Base-by-base conservation (phyloP, 2,113 vertebrate species). In the Engraulis encrasicolus region DNA sequence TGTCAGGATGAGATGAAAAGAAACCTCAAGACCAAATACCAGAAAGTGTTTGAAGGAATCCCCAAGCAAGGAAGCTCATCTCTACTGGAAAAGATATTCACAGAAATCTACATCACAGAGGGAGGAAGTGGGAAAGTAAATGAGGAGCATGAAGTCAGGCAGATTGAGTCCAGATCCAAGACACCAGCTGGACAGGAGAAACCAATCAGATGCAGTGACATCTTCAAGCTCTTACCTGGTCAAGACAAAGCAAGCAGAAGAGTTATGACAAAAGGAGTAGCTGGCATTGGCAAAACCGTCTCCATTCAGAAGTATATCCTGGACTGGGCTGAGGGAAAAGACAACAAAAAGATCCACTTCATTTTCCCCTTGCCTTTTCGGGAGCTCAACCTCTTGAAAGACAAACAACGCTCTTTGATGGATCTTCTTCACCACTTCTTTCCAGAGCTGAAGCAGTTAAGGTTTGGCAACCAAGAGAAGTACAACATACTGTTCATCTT, bases 61-160 rank as follows among this genome's bases (percentile, higher is more conserved):
- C 40, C 40, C 40, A 45, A 45, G 40, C 40, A 45, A 45, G 40
- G 40, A 45, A 45, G 40, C 40, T 45, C 40, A 9, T 3, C 40
- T 45, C 40, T 45, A 9, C 40, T 45, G 9, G 40, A 45, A 45
- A 45, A 45, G 40, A 45, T 45, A 45, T 58, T n/a, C 54, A 58
- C 54, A 58, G 54, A 58, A n/a, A 20, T 58, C 54, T 45, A 45
- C 40, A 45, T 45, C 54, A 58, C 54, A 58, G 54, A 58, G 54
- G 54, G 54, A n/a, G 54, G 54, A 58, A 58, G 20, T 23, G 54
- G 54, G 6, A 58, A 58, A 58, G 54, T 58, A 58, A 58, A 58
- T 23, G 54, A 58, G 54, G 54, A 58, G 54, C 54, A 58, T 58
- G 54, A 58, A 58, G 54, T 58, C 54, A 52, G 50, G 50, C 50